Evolutionary conservation across 2,888 invertebrate species (phyloP).

Genomic region (Rhimphoctona megacephalus): DNA sequence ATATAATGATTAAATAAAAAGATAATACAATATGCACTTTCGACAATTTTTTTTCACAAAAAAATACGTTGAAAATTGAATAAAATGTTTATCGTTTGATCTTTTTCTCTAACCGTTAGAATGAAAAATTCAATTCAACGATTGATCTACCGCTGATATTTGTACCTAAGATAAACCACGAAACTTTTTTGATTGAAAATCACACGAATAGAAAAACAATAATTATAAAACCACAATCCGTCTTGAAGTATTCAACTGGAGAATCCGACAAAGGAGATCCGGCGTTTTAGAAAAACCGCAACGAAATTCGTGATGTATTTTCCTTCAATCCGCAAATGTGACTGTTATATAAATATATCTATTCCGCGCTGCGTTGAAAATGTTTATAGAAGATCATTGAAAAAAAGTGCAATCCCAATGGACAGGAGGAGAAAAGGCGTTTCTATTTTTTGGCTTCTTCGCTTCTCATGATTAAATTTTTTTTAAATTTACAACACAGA

Average conservation of each 20-base stretch:
- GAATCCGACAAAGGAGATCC: conserved; percentile 6
- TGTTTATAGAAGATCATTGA: not conserved
- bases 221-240: not conserved
- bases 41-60: not conserved
- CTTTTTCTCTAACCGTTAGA: not conserved
- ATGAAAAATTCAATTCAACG: not conserved
- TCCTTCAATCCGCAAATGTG: not conserved
- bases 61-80: not conserved
- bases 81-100: not conserved
- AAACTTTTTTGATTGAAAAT: not conserved
- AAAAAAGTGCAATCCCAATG: not conserved
- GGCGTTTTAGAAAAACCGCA: not conserved
- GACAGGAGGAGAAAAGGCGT: not conserved
- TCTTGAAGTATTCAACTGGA: not conserved
- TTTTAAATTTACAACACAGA: not conserved
- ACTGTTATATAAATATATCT: not conserved
- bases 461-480: not conserved
- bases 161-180: not conserved
- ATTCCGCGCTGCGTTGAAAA: not conserved
- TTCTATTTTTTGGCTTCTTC: not conserved
- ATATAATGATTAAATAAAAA: not conserved
- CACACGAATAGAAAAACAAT: not conserved
- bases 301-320: not conserved
- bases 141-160: not conserved
- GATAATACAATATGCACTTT: not conserved